Evolutionary conservation across 2,888 invertebrate species (phyloP).

Genomic region (Drosophila diplacantha): DNA sequence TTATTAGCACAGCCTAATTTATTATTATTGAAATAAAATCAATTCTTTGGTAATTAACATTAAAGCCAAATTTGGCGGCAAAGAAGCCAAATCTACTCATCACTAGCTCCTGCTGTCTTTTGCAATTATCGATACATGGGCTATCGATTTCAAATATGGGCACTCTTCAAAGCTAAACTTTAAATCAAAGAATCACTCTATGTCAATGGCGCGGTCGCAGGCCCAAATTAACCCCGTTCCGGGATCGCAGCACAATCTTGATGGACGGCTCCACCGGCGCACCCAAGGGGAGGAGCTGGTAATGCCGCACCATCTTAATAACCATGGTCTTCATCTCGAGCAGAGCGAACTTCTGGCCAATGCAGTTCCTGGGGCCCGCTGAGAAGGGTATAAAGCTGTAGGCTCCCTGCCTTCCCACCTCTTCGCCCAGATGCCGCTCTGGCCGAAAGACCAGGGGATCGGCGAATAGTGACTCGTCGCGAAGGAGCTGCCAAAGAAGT

Average conservation of each 20-base stretch:
- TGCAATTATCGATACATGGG: conserved; percentile 1
- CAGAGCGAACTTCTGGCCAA: conserved; percentile 75
- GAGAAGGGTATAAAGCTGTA: conserved; percentile 75
- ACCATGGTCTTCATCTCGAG: conserved; percentile 72
- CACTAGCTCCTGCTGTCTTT: background rate
- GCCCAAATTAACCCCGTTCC: conserved; percentile 73
- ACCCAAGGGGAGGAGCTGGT: conserved; percentile 70
- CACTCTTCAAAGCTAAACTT: background rate
- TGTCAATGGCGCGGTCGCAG: conserved; percentile 46
- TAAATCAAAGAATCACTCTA: background rate
- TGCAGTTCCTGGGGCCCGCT: conserved; percentile 79
- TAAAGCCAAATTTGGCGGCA: background rate
- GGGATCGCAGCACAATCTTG: conserved; percentile 73
- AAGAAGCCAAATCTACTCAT: background rate
- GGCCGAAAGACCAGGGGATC: conserved; percentile 72
- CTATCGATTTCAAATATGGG: conserved; percentile 5
- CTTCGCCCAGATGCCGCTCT: conserved; percentile 78
- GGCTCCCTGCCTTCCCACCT: conserved; percentile 41
- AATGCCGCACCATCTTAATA: conserved; percentile 67
- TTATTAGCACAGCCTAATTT: too few relatives aligned
- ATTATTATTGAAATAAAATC: too few relatives aligned
- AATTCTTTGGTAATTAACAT: background rate
- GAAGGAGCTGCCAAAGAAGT: conserved; percentile 69
- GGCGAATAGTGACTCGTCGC: conserved; percentile 64
- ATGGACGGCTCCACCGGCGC: conserved; percentile 69